phyloP scores from a whole-genome alignment of 2,888 invertebrate genomes.

The Cheilosia urbana region DNA sequence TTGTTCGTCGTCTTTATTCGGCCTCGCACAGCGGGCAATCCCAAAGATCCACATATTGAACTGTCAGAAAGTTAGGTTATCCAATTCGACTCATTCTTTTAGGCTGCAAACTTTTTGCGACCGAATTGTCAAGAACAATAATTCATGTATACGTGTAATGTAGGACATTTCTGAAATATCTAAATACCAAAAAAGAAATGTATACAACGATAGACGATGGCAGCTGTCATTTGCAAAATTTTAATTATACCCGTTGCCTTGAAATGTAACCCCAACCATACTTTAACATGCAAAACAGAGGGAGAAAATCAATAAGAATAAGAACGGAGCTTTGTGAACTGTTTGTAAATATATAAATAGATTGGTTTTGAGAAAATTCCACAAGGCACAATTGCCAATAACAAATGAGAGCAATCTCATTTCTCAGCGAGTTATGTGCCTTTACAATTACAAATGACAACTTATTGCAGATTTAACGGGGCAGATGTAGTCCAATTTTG shows the following conservation, averaged over 20 bases:
- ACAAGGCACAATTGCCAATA: too few species aligned
- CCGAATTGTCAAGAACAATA: not conserved
- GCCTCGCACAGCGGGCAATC: not conserved
- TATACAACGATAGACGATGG: not conserved
- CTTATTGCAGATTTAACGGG: too few species aligned
- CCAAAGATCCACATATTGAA: not conserved
- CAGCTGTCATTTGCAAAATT: constrained; percentile 5
- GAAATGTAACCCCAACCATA: not conserved
- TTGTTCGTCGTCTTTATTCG: not conserved
- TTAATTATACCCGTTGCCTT: not conserved
- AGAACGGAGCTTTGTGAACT: too few species aligned
- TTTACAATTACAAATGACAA: too few species aligned
- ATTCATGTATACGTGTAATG: too few species aligned
- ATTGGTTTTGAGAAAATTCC: too few species aligned
- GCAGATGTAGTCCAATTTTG: too few species aligned
- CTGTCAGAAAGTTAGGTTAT: not conserved
- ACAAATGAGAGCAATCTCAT: too few species aligned
- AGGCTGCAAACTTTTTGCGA: not conserved
- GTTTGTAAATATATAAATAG: too few species aligned
- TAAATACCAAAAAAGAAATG: not conserved
- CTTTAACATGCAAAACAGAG: too few species aligned
- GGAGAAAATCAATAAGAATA: too few species aligned
- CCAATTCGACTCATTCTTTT: not conserved
- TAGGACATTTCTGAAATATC: not conserved
- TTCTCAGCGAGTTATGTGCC: too few species aligned